Conservation (phyloP, 2,888 invertebrate species). For the Elysia crispata region DNA sequence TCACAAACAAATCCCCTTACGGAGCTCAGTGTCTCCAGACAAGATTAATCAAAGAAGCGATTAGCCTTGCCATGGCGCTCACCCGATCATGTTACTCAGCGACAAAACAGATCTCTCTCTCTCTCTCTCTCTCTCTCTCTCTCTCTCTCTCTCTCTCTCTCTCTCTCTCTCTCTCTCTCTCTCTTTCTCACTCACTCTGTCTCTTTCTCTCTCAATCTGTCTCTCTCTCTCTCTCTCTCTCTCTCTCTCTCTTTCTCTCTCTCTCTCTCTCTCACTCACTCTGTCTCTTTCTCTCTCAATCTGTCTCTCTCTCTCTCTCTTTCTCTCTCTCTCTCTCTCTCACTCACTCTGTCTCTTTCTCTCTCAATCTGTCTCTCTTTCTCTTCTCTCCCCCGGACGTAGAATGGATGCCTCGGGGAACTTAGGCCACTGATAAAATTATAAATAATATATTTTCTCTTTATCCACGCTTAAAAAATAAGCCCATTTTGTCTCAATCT, state of each 20-base stretch:
- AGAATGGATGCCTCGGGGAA: too few relatives aligned
- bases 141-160: constrained; percentile 24
- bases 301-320: background rate
- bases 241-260: background rate
- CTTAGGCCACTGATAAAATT: too few relatives aligned
- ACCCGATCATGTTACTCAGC: background rate
- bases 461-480: too few relatives aligned
- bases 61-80: too few relatives aligned
- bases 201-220: too few relatives aligned
- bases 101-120: too few relatives aligned
- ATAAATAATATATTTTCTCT: too few relatives aligned
- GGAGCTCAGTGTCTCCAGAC: too few relatives aligned
- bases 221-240: background rate
- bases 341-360: background rate
- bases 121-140: background rate
- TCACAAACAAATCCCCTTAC: too few relatives aligned
- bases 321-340: background rate
- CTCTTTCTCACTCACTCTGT: too few relatives aligned
- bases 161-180: background rate
- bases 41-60: too few relatives aligned
- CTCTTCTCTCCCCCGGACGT: background rate
- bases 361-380: background rate
- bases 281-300: background rate
- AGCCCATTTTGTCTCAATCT: too few relatives aligned
- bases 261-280: background rate